Evolutionary conservation across 2,113 vertebrate species (phyloP).

Genomic region (Malurus melanocephalus): DNA sequence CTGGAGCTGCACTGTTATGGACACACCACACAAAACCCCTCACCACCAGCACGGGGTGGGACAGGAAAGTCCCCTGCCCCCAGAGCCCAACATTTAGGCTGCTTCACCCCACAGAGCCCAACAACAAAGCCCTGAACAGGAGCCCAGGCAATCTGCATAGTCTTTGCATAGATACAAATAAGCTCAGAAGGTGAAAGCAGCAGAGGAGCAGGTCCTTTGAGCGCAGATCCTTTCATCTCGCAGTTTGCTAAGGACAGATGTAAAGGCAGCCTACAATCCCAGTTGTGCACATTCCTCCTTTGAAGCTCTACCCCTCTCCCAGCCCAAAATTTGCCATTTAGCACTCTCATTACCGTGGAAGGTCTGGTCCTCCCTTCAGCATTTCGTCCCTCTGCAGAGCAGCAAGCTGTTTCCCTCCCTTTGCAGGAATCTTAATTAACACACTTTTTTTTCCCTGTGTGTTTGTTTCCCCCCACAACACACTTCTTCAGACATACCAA

Average conservation of each 20-base stretch:
- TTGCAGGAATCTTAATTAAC: conserved; percentile 49
- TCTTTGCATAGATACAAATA: conserved; percentile 39
- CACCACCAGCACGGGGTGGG: rapidly evolving
- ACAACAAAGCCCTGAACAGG: neutral
- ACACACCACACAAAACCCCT: neutral
- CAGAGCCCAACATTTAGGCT: neutral
- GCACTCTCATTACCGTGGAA: conserved; percentile 5
- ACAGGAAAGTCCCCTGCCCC: neutral
- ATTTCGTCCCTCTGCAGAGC: neutral
- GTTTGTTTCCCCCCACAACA: neutral
- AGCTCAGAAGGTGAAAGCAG: conserved; percentile 51
- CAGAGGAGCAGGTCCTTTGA: conserved; percentile 27
- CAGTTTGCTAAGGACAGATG: conserved; percentile 22
- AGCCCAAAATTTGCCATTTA: conserved; percentile 25
- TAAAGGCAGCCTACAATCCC: neutral
- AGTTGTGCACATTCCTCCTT: conserved; percentile 44
- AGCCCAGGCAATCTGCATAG: neutral
- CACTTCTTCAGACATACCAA: neutral
- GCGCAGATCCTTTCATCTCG: conserved; percentile 49
- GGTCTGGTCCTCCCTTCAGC: conserved; percentile 34
- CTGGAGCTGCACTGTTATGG: rapidly evolving
- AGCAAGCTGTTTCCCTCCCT: conserved; percentile 31
- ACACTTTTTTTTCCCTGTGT: neutral
- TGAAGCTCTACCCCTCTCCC: conserved; percentile 39
- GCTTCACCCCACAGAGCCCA: neutral